Conservation (phyloP, 2,888 invertebrate genomes). For the Limnephilus rhombicus region DNA sequence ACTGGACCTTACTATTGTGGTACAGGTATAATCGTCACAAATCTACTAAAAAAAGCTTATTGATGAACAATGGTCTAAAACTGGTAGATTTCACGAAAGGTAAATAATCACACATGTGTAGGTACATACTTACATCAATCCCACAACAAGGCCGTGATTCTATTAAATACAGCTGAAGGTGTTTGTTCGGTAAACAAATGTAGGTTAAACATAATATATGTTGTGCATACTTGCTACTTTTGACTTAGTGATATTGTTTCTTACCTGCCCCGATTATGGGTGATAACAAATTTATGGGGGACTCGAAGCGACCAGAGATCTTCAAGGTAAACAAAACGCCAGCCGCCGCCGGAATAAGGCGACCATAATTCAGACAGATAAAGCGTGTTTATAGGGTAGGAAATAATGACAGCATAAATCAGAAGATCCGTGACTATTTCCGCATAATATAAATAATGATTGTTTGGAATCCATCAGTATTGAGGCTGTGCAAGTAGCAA, state of each 20-base stretch:
- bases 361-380: background rate
- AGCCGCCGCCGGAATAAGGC: background rate
- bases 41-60: background rate
- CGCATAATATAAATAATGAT: conserved; percentile 5
- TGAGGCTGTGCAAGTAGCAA: background rate
- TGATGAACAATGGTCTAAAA: no score
- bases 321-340: conserved; percentile 6
- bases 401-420: conserved; percentile 10
- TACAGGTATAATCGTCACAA: background rate
- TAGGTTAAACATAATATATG: conserved; percentile 25
- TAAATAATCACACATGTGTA: background rate
- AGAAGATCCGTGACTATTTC: conserved; percentile 25
- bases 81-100: no score
- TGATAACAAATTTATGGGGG: background rate
- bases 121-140: background rate
- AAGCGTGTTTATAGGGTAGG: conserved; percentile 1
- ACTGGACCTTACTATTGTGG: no score
- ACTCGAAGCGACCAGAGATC: conserved; percentile 4
- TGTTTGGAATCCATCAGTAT: conserved; percentile 7
- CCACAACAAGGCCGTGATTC: conserved; percentile 23
- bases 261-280: background rate
- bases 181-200: background rate
- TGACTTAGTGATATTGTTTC: conserved; percentile 13
- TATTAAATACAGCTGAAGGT: conserved; percentile 18
- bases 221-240: conserved; percentile 19